Base-by-base conservation (phyloP, 2,888 invertebrate species). In the Chaetogeoica ovagalla region DNA sequence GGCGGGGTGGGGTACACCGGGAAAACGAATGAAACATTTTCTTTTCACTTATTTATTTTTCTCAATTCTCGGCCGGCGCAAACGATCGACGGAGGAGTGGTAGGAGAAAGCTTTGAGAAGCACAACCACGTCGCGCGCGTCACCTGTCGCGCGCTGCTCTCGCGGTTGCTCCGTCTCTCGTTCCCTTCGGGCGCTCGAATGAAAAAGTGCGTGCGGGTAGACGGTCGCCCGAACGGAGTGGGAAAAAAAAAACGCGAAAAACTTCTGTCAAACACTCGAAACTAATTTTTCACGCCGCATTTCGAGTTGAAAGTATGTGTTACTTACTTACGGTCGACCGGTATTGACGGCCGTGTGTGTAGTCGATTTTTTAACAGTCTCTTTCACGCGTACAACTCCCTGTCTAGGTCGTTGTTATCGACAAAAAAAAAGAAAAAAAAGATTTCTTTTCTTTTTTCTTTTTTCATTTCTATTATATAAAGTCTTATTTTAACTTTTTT, bases 241-340 rank as follows among this genome's bases (percentile, higher is more conserved):
- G 30, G 4, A 30, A 30, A 30, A 30, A 30, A 30, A 30, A 30
- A 30, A 23, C 43, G 39, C 3, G 21, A 68, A 76, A 48, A 13
- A 7, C 9, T 43, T 62, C 59, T 59, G 66, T 59, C 30, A n/a
- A 23, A 59, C 75, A 15, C 23, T n/a, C 5, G 59, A 68, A 68
- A 76, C 39, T 30, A 17, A 76, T 76, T 68, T 76, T 66, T 68
- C 66, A 59, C 23, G 19, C 66, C 30, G 4, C 17, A 57, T 57
- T 57, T 6, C 55, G 60, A 19, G 73, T 74, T 55, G n/a, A 74
- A 74, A 73, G 15, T 17, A 68, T 66, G 30, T 43, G 21, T 13
- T 9, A 30, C 30, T 13, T 11, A 30, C 2, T 39, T 7, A 11
- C n/a, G 21, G 21, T 13, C 8, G 15, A 57, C n/a, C 48, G 48